These are phyloP conservation scores for Sceliomorpha sp. DNA, from an alignment of 2,888 invertebrate genomes.

Conservation along the genomic window DNA sequence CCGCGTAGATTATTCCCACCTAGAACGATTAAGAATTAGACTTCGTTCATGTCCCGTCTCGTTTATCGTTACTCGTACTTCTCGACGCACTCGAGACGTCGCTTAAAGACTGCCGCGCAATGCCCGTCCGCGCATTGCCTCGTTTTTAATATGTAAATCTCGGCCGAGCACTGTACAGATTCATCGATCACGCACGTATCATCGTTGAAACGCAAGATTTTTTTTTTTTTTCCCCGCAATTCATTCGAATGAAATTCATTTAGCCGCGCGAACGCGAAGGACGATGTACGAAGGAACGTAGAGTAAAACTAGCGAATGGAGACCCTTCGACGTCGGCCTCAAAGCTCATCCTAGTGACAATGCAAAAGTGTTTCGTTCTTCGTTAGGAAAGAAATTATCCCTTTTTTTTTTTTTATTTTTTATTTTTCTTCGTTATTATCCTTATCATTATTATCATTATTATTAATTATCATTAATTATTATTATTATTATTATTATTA, in stretches of 20 bases:
- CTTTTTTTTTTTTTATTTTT: slow-evolving; percentile 2
- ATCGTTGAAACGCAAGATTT: neutral
- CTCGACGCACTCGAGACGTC: slow-evolving; percentile 17
- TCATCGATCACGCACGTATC: neutral
- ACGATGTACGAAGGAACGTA: too few relatives aligned
- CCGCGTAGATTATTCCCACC: slow-evolving; percentile 36
- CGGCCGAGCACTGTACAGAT: neutral
- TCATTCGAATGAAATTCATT: neutral
- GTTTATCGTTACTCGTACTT: neutral
- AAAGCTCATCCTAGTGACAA: too few relatives aligned
- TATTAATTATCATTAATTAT: too few relatives aligned
- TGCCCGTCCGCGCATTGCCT: slow-evolving; percentile 46
- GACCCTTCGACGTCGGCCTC: too few relatives aligned
- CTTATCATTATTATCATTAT: too few relatives aligned
- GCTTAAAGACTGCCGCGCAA: slow-evolving; percentile 52
- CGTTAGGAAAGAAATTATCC: neutral
- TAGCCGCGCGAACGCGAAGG: too few relatives aligned
- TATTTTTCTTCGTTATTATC: too few relatives aligned
- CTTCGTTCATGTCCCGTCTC: slow-evolving; percentile 33
- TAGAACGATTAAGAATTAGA: slow-evolving; percentile 42
- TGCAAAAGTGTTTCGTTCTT: slow-evolving; percentile 6
- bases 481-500: too few relatives aligned
- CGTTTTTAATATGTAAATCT: slow-evolving; percentile 33
- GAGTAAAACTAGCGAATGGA: too few relatives aligned
- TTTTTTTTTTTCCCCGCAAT: neutral